Conservation (phyloP, 92 coral and sea anemone species). For the Parazoanthus atlanticus region DNA sequence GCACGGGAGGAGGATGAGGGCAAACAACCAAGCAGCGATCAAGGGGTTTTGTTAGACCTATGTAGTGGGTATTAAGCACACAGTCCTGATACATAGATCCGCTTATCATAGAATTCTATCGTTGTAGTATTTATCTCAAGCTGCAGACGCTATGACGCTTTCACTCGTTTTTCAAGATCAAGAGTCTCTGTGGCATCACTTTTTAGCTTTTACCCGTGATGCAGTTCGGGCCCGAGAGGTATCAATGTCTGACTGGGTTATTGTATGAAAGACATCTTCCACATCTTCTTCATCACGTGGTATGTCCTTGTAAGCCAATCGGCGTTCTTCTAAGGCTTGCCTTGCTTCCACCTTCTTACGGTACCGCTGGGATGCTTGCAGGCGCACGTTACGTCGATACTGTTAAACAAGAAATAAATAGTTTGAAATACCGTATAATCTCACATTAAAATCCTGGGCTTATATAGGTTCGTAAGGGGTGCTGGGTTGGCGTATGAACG, state of each 20-base stretch:
- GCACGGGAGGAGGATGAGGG: too few relatives aligned
- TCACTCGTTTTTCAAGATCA: background rate
- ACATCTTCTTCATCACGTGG: conserved; percentile 82
- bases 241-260: conserved; percentile 94
- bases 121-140: too few relatives aligned
- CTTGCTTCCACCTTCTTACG: conserved; percentile 74
- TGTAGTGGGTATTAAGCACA: too few relatives aligned
- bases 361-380: conserved; percentile 89
- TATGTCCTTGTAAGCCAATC: conserved; percentile 74
- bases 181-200: background rate
- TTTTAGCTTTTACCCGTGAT: conserved; percentile 10
- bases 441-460: too few relatives aligned
- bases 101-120: too few relatives aligned
- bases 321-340: conserved; percentile 75
- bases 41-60: too few relatives aligned
- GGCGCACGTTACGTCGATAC: conserved; percentile 91
- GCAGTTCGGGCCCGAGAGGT: conserved; percentile 56
- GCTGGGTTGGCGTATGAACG: too few relatives aligned
- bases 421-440: background rate
- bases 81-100: too few relatives aligned
- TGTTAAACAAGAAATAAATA: conserved; percentile 13
- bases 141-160: too few relatives aligned
- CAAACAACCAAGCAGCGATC: too few relatives aligned
- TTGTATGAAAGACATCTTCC: conserved; percentile 89
- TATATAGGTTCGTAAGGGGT: too few relatives aligned